These are phyloP conservation scores for Pygoscelis antarcticus DNA, from an alignment of 2,113 vertebrate species.

Conservation along the genomic window DNA sequence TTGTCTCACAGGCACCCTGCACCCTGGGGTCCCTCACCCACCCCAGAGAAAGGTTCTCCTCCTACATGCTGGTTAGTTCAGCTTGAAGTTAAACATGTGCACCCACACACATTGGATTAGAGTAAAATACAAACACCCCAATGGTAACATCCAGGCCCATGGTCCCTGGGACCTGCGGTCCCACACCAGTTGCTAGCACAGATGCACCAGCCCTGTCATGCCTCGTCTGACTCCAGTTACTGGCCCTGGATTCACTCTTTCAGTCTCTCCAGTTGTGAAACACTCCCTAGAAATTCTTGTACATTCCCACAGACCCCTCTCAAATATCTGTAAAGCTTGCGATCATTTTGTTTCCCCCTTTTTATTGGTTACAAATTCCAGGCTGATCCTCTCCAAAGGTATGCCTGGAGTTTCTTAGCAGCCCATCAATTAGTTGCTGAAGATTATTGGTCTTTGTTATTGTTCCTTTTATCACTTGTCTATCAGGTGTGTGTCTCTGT, in stretches of 20 bases:
- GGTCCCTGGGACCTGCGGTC: neutral
- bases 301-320: neutral
- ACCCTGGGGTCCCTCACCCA: neutral
- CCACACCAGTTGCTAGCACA: neutral
- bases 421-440: neutral
- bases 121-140: neutral
- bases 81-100: neutral
- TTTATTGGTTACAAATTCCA: neutral
- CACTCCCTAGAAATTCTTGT: neutral
- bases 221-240: neutral
- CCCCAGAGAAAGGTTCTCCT: neutral
- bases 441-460: neutral
- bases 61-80: neutral
- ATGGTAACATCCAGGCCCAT: neutral
- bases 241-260: neutral
- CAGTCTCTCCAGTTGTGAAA: fast-evolving
- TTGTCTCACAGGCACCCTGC: neutral
- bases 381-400: neutral
- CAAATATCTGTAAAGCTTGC: neutral
- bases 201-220: neutral
- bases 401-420: neutral
- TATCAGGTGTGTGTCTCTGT: neutral
- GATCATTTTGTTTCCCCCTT: neutral
- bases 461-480: neutral
- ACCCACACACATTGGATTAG: neutral